Evolutionary conservation across 2,888 invertebrate species (phyloP).

Genomic region (Digitonthophagus gazella): DNA sequence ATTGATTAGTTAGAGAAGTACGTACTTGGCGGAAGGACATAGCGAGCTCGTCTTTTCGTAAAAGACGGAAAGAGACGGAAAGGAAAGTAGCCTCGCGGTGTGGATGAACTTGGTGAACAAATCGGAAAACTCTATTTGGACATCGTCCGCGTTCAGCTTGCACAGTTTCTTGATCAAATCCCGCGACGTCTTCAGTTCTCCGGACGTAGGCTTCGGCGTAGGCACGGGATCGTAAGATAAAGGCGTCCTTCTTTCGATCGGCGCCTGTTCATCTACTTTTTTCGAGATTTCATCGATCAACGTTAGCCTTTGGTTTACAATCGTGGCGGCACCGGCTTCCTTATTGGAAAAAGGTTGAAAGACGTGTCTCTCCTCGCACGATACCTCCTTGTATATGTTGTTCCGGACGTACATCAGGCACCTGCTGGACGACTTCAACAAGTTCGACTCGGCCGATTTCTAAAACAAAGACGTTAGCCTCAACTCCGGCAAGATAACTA

Average conservation of each 20-base stretch:
- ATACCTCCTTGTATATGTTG: conserved; percentile 68
- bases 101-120: conserved; percentile 66
- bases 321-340: conserved; percentile 70
- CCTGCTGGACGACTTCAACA: conserved; percentile 69
- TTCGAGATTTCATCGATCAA: conserved; percentile 57
- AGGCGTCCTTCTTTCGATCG: conserved; percentile 59
- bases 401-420: conserved; percentile 76
- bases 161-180: conserved; percentile 72
- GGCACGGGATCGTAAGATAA: conserved; percentile 73
- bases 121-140: conserved; percentile 62
- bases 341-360: conserved; percentile 76
- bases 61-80: conserved; percentile 66
- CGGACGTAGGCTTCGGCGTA: conserved; percentile 64
- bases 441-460: conserved; percentile 63
- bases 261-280: conserved; percentile 54
- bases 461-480: conserved; percentile 46
- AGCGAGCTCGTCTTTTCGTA: conserved; percentile 62
- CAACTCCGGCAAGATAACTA: conserved; percentile 1
- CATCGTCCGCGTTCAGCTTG: conserved; percentile 57
- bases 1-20: conserved; percentile 33
- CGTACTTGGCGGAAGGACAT: conserved; percentile 70
- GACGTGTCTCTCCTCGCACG: conserved; percentile 70
- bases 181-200: conserved; percentile 68
- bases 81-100: conserved; percentile 65
- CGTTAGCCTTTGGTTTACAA: conserved; percentile 59